Evolutionary conservation across 2,888 invertebrate species (phyloP).

Genomic region (Tridacna gigas): DNA sequence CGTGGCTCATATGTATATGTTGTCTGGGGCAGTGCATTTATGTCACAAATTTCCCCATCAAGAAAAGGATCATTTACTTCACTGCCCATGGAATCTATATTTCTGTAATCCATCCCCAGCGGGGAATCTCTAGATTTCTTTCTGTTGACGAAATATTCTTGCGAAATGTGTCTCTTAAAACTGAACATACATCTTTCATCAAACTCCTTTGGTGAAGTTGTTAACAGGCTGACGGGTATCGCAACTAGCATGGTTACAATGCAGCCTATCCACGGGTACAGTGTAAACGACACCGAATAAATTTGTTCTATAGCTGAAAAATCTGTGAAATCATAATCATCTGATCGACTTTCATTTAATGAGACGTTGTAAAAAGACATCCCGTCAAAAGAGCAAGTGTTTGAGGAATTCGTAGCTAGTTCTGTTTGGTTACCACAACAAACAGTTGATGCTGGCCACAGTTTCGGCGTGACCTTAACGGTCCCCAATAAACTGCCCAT

Average conservation of each 20-base stretch:
- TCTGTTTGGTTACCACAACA: neutral
- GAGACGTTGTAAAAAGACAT: neutral
- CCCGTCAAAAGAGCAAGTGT: no score
- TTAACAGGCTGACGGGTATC: neutral
- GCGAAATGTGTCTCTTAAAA: neutral
- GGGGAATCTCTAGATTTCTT: no score
- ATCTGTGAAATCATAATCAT: no score
- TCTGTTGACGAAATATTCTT: no score
- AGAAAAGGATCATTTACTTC: no score
- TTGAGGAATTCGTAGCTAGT: no score
- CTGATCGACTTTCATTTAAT: neutral
- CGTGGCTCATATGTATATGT: no score
- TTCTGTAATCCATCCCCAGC: no score
- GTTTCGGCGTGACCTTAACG: neutral
- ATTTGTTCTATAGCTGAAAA: neutral
- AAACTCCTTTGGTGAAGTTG: neutral
- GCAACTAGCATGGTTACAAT: neutral
- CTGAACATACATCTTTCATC: constrained; percentile 1
- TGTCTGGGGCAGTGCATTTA: no score
- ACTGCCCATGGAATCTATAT: no score
- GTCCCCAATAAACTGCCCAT: neutral
- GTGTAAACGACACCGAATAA: neutral
- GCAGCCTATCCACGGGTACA: neutral
- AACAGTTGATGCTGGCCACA: neutral
- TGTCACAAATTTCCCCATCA: no score